phyloP scores from a whole-genome alignment of 2,888 invertebrate genomes.

The Ophion ventricosus region DNA sequence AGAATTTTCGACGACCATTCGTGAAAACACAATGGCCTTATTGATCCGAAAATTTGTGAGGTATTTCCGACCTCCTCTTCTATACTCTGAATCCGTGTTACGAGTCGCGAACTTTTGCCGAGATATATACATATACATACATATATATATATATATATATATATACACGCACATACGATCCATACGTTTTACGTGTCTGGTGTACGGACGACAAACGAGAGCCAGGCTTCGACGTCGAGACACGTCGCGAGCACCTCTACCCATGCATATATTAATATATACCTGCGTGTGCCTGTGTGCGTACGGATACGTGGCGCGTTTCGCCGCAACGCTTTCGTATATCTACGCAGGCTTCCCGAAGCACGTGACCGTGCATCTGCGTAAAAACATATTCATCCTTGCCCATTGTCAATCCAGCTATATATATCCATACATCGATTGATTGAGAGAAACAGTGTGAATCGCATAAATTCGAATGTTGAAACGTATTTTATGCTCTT shows the following conservation, averaged over 20 bases:
- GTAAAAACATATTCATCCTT: constrained; percentile 32
- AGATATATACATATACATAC: not conserved
- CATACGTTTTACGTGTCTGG: not conserved
- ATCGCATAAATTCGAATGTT: not conserved
- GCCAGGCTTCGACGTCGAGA: not conserved
- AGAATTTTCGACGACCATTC: no score
- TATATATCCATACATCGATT: not conserved
- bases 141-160: not conserved
- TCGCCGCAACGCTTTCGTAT: constrained; percentile 20
- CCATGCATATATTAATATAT: not conserved
- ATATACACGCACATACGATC: not conserved
- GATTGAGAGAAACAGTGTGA: not conserved
- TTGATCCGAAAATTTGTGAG: no score
- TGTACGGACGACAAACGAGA: not conserved
- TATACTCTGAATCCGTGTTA: no score
- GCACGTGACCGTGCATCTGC: constrained; percentile 61
- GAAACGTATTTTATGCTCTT: constrained; percentile 4
- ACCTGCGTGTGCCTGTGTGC: not conserved
- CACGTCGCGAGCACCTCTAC: constrained; percentile 15
- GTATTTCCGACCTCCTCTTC: no score
- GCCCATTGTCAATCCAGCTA: not conserved
- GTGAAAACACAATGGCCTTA: no score
- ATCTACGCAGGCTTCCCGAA: constrained; percentile 47
- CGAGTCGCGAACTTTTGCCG: not conserved
- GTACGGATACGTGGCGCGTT: not conserved